phyloP scores from a whole-genome alignment of 2,888 invertebrate species.

The Leptura quadrifasciata region DNA sequence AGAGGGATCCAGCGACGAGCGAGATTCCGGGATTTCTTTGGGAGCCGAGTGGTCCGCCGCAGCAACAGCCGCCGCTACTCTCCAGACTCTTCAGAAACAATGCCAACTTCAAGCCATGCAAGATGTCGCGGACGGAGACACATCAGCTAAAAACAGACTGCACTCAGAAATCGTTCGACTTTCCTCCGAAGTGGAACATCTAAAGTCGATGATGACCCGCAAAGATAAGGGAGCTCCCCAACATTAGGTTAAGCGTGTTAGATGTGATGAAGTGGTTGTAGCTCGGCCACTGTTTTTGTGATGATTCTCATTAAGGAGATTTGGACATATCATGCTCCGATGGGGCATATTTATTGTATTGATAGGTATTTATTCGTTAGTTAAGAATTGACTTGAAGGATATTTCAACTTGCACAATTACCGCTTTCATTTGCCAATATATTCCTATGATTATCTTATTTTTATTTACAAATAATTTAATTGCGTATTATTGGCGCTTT shows the following conservation, averaged over 20 bases:
- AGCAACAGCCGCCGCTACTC: slow-evolving; percentile 68
- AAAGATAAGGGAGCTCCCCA: slow-evolving; percentile 69
- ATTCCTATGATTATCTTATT: slow-evolving; percentile 61
- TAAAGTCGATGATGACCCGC: slow-evolving; percentile 88
- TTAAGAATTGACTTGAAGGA: slow-evolving; percentile 56
- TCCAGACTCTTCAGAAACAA: slow-evolving; percentile 71
- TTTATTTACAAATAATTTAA: slow-evolving; percentile 56
- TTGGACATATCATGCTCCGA: slow-evolving; percentile 68
- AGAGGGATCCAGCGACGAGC: slow-evolving; percentile 92
- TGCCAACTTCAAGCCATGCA: slow-evolving; percentile 69
- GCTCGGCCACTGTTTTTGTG: slow-evolving; percentile 59
- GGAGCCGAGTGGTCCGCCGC: slow-evolving; percentile 81
- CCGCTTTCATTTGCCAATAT: slow-evolving; percentile 66
- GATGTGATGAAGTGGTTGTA: slow-evolving; percentile 58
- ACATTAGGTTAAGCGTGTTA: slow-evolving; percentile 49
- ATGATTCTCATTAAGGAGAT: slow-evolving; percentile 65
- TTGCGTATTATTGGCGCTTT: slow-evolving; percentile 60
- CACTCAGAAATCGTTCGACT: slow-evolving; percentile 91
- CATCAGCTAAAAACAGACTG: slow-evolving; percentile 84
- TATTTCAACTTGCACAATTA: slow-evolving; percentile 63
- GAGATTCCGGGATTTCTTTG: slow-evolving; percentile 92
- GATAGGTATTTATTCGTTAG: slow-evolving; percentile 69
- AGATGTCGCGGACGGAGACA: slow-evolving; percentile 67
- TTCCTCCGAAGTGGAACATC: slow-evolving; percentile 92
- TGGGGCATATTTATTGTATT: slow-evolving; percentile 67